Percentiles rank a stretch among this genome's conserved stretches.
These are phyloP conservation scores for Percina caprodes DNA, from an alignment of 2,113 vertebrate genomes.

Conservation along the genomic window DNA sequence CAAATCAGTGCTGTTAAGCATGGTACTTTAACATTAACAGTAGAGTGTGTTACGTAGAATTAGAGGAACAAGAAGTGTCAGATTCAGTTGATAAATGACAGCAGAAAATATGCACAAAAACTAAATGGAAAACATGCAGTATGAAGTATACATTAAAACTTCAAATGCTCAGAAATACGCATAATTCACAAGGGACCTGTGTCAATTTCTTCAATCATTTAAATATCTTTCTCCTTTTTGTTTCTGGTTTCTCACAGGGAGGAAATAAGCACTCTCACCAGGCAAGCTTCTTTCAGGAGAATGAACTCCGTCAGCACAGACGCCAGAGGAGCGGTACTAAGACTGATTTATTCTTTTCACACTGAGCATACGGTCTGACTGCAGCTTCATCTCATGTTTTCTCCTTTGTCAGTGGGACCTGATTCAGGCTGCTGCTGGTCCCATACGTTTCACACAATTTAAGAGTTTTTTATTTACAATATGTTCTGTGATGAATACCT, in stretches of 20 bases:
- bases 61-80: background rate
- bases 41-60: background rate
- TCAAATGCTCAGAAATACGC: background rate
- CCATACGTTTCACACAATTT: background rate
- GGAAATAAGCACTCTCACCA: conserved; percentile 89
- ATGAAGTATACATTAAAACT: background rate
- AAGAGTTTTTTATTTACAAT: background rate
- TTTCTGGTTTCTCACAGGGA: conserved; percentile 80
- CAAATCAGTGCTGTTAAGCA: conserved; percentile 1
- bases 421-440: conserved; percentile 12
- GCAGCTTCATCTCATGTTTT: background rate
- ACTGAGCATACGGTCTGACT: background rate
- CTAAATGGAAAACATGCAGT: background rate
- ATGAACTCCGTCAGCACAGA: conserved; percentile 88
- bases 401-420: background rate
- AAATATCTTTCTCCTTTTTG: background rate
- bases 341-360: conserved; percentile 34
- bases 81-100: conserved; percentile 4
- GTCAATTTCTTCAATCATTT: background rate
- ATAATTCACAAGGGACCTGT: background rate
- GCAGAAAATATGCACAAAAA: conserved; percentile 2
- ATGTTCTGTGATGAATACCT: conserved; percentile 1
- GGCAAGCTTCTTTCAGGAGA: conserved; percentile 91
- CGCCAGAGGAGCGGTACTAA: conserved; percentile 83
- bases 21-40: background rate